Evolutionary conservation across 2,797 vertebrate species (phyloP).

Genomic region (Myoxocephalus aenaeus): DNA sequence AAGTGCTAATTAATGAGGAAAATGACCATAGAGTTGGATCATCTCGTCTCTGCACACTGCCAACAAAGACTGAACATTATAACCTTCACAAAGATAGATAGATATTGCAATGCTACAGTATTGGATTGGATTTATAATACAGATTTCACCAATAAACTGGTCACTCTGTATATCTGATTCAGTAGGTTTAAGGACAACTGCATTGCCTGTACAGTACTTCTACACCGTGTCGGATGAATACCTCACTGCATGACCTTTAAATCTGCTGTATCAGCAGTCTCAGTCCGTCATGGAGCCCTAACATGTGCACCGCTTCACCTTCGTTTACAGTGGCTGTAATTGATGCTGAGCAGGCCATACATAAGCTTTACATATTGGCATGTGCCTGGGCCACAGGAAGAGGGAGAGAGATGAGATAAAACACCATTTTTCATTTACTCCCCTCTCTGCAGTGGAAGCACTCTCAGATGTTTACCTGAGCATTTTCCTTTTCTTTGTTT

Average conservation of each 20-base stretch:
- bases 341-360: conserved; percentile 48
- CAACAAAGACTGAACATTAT: conserved; percentile 4
- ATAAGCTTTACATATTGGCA: conserved; percentile 55
- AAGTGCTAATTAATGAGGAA: too few species aligned
- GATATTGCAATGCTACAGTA: not conserved
- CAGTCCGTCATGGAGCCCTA: not conserved
- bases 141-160: not conserved
- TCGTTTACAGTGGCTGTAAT: conserved; percentile 41
- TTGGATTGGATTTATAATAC: conserved; percentile 6
- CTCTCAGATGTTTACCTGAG: conserved; percentile 47
- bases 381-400: conserved; percentile 43
- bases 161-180: not conserved
- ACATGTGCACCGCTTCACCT: conserved; percentile 46
- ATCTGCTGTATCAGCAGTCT: conserved; percentile 51
- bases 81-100: not conserved
- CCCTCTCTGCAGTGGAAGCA: conserved; percentile 27
- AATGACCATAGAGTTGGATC: conserved; percentile 28
- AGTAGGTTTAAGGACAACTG: not conserved
- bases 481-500: conserved; percentile 11
- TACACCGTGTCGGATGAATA: conserved; percentile 24
- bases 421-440: conserved; percentile 58
- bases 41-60: conserved; percentile 4
- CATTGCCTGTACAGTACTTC: not conserved
- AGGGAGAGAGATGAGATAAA: conserved; percentile 50
- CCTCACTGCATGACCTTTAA: conserved; percentile 54